Base-by-base conservation (phyloP, 2,797 vertebrate species). In the Lagorchestes hirsutus region DNA sequence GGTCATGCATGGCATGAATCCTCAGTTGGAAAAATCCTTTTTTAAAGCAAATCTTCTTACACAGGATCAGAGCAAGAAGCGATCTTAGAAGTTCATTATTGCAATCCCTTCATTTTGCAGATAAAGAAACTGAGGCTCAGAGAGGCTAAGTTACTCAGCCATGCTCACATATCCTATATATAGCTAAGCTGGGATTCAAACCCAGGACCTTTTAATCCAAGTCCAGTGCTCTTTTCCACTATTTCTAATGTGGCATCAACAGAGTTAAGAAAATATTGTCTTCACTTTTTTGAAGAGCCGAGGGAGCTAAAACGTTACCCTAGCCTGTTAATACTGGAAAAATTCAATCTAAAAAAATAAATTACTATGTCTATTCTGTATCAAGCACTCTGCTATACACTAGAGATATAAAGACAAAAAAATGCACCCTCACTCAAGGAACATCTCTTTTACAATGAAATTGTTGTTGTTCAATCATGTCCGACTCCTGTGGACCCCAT, bases 11-110 rank as follows among this genome's bases (percentile, higher is more conserved):
- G 90, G 24, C 92, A 93, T 93, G 50, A 92, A 95, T 94, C 91
- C 55, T 40, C 40, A 74, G 91, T 91, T 93, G 18, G 46, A 40
- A 92, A 95, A 96, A 92, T 91, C 58, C 40, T 92, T 94, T 67
- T 94, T 92, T 91, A 95, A 95, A 96, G 93, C 93, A 95, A 96
- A 97, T 46, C 92, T 57, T 91, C 93, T 57, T 90, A 56, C 12
- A 28, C 13, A 50, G 74, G 24, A 87, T 87, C 74, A 87, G 14
- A 87, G 40, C 18, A 50, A 9, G 22, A 27, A 87, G 74, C 4
- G 74, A 87, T 50, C 74, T 46, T 27, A 40, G 67, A 46, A 40
- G n/a, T 40, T 22, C n/a, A 24, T 82, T 46, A 87, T 27, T 50
- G 8, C 24, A 50, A 87, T 50, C 40, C 40, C 40, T 50, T 87